These are phyloP conservation scores for Apeltes quadracus DNA, from an alignment of 2,113 vertebrate species.

Conservation along the genomic window DNA sequence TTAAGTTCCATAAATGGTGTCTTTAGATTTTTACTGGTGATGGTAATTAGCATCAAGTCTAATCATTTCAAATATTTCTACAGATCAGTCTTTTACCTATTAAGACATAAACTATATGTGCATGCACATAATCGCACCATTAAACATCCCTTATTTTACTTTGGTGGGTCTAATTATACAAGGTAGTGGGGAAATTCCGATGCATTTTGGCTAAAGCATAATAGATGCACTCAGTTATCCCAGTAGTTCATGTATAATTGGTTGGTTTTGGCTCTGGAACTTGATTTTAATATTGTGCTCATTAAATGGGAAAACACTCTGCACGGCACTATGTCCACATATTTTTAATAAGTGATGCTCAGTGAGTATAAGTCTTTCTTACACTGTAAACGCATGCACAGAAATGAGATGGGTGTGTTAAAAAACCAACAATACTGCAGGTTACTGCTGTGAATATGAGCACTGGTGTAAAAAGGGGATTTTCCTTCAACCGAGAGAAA, in stretches of 20 bases:
- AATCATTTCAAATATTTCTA: neutral
- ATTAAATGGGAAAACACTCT: constrained; percentile 56
- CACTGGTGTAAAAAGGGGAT: neutral
- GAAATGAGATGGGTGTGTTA: constrained; percentile 11
- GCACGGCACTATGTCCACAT: constrained; percentile 18
- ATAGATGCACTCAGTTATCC: constrained; percentile 12
- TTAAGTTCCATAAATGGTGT: neutral
- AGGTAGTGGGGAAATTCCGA: neutral
- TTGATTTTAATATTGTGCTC: constrained; percentile 40
- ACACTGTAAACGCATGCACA: constrained; percentile 14
- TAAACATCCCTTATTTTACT: neutral
- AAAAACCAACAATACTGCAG: constrained; percentile 4
- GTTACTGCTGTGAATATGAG: constrained; percentile 4
- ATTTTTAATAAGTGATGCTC: constrained; percentile 17
- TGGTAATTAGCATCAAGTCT: neutral
- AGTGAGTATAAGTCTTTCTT: neutral
- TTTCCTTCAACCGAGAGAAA: neutral
- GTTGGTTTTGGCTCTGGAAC: constrained; percentile 46
- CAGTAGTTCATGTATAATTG: constrained; percentile 23
- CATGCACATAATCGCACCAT: neutral
- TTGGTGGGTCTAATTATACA: constrained; percentile 1
- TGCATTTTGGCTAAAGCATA: constrained; percentile 1
- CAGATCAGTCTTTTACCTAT: neutral
- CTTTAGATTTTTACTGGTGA: neutral
- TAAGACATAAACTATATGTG: neutral